Conservation (phyloP, 2,797 vertebrate genomes). For the Notamacropus eugenii region DNA sequence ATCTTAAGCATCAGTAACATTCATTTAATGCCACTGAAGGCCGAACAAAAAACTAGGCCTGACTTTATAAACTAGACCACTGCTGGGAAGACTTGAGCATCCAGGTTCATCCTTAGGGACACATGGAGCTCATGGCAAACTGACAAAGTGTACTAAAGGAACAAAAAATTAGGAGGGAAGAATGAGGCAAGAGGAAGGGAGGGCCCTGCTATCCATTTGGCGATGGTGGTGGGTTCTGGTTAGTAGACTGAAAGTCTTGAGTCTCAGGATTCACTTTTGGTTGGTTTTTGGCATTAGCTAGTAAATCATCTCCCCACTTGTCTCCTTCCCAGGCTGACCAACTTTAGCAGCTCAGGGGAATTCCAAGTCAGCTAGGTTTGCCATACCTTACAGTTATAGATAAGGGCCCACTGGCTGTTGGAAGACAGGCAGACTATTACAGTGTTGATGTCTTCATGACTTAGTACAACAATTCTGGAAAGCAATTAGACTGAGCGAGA, state of each 20-base stretch:
- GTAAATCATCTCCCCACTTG: background rate
- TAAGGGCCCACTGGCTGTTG: background rate
- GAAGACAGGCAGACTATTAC: background rate
- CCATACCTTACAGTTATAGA: background rate
- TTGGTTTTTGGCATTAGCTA: background rate
- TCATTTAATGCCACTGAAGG: background rate
- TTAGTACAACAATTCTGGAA: background rate
- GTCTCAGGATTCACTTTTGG: background rate
- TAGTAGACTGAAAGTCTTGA: background rate
- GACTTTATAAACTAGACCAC: background rate
- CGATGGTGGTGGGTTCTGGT: background rate
- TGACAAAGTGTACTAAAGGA: background rate
- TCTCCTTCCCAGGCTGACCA: too few species aligned
- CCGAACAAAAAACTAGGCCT: background rate
- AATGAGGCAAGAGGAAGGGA: background rate
- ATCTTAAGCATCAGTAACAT: background rate
- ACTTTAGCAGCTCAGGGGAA: background rate
- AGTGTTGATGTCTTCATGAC: background rate
- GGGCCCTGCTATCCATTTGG: background rate
- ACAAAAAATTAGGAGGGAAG: background rate
- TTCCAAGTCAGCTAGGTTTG: background rate
- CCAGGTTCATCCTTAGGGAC: background rate
- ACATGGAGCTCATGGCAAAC: background rate
- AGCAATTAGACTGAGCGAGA: background rate
- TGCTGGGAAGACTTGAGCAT: background rate